Base-by-base conservation (phyloP, 1,140 invertebrate species). In the Musca vetustissima region DNA sequence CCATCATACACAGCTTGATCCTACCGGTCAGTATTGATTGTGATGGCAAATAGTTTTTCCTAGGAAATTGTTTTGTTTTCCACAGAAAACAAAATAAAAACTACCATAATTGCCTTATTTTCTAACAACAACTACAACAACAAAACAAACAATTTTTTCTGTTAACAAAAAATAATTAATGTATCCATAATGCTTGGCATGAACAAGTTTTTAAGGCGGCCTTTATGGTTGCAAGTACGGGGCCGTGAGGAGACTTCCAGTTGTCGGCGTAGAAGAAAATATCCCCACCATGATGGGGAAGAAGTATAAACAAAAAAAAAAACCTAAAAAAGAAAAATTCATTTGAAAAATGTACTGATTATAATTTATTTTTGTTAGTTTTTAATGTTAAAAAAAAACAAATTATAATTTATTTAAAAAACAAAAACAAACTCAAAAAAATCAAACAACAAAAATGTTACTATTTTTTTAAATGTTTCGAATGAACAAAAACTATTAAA, bases 191-290 rank as follows among this genome's bases (percentile, higher is more conserved):
- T 64, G 67, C 68, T 64, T 57, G 68, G n/a, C 50, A 55, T 64
- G 48, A 22, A 57, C 28, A 65, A 64, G 19, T 59, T 32, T 25
- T 61, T 61, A n/a, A 61, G 36, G 55, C 50, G 59, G 55, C 50
- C 66, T 15, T 66, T 66, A 72, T 82, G 80, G 80, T 64, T 78
- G 73, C 73, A 78, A 72, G 72, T 82, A 65, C 76, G 78, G 59
- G 80, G 80, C 74, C 76, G 80, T 70, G 80, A 82, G 76, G 80
- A 82, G 77, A 82, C 80, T 71, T 82, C 80, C 72, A 82, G 80
- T 70, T 82, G 80, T 49, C 72, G 80, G 64, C 76, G 79, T 22
- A 71, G 80, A 72, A 81, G 80, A 81, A 69, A 71, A 67, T 68
- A 48, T 53, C 6, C n/a, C 28, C 36, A 19, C 6, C 4, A 13